These are phyloP conservation scores for Diloba caeruleocephala DNA, from an alignment of 2,888 invertebrate genomes.

Conservation along the genomic window DNA sequence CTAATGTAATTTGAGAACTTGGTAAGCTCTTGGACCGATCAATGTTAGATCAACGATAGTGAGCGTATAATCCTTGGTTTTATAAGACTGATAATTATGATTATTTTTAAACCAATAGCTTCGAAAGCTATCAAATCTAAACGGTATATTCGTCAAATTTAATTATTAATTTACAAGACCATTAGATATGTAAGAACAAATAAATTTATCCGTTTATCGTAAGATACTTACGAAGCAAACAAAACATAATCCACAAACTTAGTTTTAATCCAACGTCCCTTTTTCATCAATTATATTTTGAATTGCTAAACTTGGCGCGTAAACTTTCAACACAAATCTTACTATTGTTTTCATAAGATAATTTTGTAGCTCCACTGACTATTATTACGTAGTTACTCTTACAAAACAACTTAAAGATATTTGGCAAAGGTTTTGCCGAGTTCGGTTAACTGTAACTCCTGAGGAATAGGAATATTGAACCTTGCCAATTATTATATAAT, in stretches of 20 bases:
- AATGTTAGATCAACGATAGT: constrained; percentile 7
- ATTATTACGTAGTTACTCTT: constrained; percentile 63
- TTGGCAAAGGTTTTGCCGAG: constrained; percentile 79
- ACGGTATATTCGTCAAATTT: too few relatives aligned
- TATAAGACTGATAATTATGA: too few relatives aligned
- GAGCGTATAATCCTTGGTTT: too few relatives aligned
- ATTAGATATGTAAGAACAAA: too few relatives aligned
- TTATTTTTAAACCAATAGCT: too few relatives aligned
- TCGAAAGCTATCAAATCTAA: too few relatives aligned
- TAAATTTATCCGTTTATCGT: constrained; percentile 4
- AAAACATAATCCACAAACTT: constrained; percentile 17
- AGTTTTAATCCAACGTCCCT: constrained; percentile 6
- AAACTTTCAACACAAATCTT: constrained; percentile 56
- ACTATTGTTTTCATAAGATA: constrained; percentile 60
- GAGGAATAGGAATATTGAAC: constrained; percentile 64
- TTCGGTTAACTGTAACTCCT: constrained; percentile 69
- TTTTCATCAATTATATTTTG: constrained; percentile 34
- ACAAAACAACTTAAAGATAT: constrained; percentile 76
- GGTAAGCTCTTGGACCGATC: background rate
- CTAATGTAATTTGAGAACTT: constrained; percentile 33
- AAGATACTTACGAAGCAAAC: constrained; percentile 18
- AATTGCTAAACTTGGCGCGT: constrained; percentile 31
- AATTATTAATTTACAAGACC: too few relatives aligned
- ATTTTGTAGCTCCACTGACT: constrained; percentile 59
- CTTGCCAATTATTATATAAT: constrained; percentile 67